Evolutionary conservation across 2,888 invertebrate genomes (phyloP), one percentile per base, ranked within the genome.

Genomic region (Mactromeris polynyma): DNA sequence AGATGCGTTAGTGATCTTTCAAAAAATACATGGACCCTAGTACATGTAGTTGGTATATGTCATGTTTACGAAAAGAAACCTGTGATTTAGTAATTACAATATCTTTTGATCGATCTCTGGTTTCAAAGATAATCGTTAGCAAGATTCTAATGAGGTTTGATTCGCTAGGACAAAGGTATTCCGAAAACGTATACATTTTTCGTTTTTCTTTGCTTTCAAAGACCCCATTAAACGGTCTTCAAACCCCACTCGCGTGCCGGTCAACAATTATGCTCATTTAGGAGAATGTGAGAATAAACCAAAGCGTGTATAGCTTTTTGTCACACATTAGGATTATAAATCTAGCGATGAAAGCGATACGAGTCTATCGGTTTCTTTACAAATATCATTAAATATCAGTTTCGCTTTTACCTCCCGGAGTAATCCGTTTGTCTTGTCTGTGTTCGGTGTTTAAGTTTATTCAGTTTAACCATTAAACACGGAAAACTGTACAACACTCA

Each of bases 361-460:
- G 2, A 17, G 9, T 14, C 1, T 3, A 46, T 46, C 46, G 11
- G 3, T 11, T 46, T 46, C 46, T 46, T 7, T 46, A 1, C 11
- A 11, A 11, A 46, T 17, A 46, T 46, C 11, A 46, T 9, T 11
- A 46, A 17, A 46, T 3, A 1, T 46, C 46, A 7, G 17, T 46
- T 11, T 46, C 11, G 46, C 46, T 46, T 9, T 17, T 14, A 46
- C 14, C 17, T 17, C 46, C 17, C 46, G 14, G 1, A 7, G 46
- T 26, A 26, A 64, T 26, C 58, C 58, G 3, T n/a, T 4, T n/a
- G 26, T 64, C 26, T 64, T 64, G 9, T 64, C 58, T 58, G 1
- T 64, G 58, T 64, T 64, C 58, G 58, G 58, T 64, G 26, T 64
- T 64, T 64, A 64, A 64, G 26, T 64, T 64, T n/a, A n/a, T n/a